Evolutionary conservation across 1,140 invertebrate species (phyloP), one percentile per base, ranked within the genome.

Genomic region (Scaptomyza hsui): DNA sequence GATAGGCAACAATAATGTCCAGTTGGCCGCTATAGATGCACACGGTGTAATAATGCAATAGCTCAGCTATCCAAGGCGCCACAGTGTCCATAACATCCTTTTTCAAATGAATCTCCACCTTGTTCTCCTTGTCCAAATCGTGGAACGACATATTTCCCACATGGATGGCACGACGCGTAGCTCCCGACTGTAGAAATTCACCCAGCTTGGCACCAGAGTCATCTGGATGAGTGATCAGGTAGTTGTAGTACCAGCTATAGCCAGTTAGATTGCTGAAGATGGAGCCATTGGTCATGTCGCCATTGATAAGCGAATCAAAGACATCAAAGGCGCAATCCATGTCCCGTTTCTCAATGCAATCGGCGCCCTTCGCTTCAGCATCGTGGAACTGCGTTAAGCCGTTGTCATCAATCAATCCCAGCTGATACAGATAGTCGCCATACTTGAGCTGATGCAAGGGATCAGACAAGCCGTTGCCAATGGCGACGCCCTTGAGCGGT

Each of bases 391-490:
- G 77, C 7, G 92, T 91, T 32, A 93, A 92, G 4, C 93, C 93
- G 70, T 94, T 94, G 51, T 92, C 92, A 86, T 97, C 97, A 42
- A 97, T 91, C 1, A 97, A 92, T 0, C 97, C 97, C 42, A 96
- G 91, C 80, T 96, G 95, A 89, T 96, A 97, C 44, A 98, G 93
- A 92, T 96, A 96, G 73, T 96, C 94, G 6, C 95, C 95, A 88
- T 97, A 97, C 9, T 94, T 90, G 0, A 96, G 86, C 92, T 97
- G 96, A 89, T 96, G 94, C 21, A 94, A 92, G 0, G 97, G 97
- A 92, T 98, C 97, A 64, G 94, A 95, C 0, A 97, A 92, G 0
- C 97, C 97, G 92, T 98, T 97, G 0, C 97, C 97, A 83, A 98
- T 97, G 0, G 95, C 95, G 64, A 98, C 90, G 26, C 95, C 95